These are phyloP conservation scores for Agrotis exclamationis DNA, from an alignment of 2,888 invertebrate genomes.

Conservation along the genomic window DNA sequence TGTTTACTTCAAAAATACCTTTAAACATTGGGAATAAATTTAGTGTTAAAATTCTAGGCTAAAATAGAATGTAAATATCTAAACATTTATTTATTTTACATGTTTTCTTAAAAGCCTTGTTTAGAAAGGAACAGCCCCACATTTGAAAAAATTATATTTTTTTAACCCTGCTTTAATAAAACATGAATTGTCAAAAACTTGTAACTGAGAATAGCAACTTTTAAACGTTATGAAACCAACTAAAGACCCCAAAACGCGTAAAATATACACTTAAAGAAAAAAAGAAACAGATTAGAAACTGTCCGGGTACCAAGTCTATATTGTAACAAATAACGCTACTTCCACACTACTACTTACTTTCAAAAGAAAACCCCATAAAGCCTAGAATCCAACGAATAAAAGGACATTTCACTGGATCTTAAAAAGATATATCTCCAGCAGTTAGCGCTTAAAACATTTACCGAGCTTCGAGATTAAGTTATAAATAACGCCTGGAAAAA, in stretches of 20 bases:
- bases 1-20: conserved; percentile 13
- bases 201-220: background rate
- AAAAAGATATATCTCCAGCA: conserved; percentile 76
- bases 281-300: background rate
- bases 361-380: conserved; percentile 23
- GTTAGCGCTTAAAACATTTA: conserved; percentile 86
- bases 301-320: background rate
- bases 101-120: background rate
- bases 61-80: background rate
- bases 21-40: conserved; percentile 14
- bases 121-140: background rate
- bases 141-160: background rate
- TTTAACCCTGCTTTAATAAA: no score
- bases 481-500: conserved; percentile 88
- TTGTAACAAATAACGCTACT: conserved; percentile 15
- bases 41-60: background rate
- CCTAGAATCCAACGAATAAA: conserved; percentile 55
- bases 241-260: background rate
- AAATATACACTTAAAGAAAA: background rate
- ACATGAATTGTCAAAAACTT: no score
- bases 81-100: background rate
- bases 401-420: conserved; percentile 60
- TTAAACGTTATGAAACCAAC: fast-evolving
- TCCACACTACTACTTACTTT: conserved; percentile 18
- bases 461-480: conserved; percentile 87